A percentile compares a stretch with the other conserved stretches of the same genome.
phyloP scores from a whole-genome alignment of 2,113 vertebrate genomes.

The Alces alces region DNA sequence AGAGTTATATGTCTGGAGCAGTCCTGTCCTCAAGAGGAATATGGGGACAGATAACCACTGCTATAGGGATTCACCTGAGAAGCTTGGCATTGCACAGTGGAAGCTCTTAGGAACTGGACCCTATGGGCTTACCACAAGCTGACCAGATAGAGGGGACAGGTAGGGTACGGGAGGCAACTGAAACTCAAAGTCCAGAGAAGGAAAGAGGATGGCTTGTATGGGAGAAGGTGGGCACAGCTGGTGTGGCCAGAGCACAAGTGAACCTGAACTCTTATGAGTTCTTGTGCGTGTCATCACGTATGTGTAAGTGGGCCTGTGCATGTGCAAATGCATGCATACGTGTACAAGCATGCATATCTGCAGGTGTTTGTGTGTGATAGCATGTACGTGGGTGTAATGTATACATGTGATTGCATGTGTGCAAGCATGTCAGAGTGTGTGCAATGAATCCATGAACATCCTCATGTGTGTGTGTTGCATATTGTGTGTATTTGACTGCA shows the following conservation, averaged over 20 bases:
- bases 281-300: background rate
- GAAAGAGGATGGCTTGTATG: background rate
- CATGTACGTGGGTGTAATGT: too few species aligned
- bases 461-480: background rate
- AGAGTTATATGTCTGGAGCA: background rate
- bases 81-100: background rate
- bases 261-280: background rate
- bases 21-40: background rate
- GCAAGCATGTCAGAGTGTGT: background rate
- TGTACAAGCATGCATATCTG: accelerated
- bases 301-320: background rate
- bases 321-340: background rate
- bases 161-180: background rate
- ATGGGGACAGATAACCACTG: background rate
- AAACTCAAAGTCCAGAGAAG: background rate
- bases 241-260: background rate
- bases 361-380: background rate
- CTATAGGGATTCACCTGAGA: background rate
- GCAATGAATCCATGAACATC: accelerated
- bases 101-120: background rate
- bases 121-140: background rate
- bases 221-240: background rate
- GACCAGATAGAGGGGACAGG: background rate
- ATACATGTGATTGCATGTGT: background rate
- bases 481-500: accelerated